phyloP scores from a whole-genome alignment of 2,888 invertebrate genomes.

The Eristalis pertinax region DNA sequence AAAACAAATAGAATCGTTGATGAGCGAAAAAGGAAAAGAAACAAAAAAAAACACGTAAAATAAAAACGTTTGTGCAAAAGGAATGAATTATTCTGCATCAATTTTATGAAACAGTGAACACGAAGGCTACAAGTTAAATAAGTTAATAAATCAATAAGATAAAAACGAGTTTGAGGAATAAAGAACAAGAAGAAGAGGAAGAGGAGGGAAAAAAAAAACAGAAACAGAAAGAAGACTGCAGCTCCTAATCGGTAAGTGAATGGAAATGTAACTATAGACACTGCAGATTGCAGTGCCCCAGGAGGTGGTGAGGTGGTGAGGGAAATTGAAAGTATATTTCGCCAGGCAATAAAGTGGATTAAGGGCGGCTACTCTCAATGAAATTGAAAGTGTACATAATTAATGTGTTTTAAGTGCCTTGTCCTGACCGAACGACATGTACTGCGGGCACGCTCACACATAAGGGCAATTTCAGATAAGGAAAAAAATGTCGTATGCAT shows the following conservation, averaged over 20 bases:
- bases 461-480: neutral
- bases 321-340: constrained; percentile 8
- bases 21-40: neutral
- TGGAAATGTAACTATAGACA: neutral
- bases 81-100: constrained; percentile 1
- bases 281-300: neutral
- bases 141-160: constrained; percentile 41
- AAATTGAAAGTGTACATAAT: neutral
- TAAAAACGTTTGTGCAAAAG: constrained; percentile 1
- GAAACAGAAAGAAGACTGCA: constrained; percentile 41
- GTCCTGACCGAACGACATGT: neutral
- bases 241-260: constrained; percentile 56
- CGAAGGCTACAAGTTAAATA: neutral
- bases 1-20: constrained; percentile 41
- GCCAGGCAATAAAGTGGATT: constrained; percentile 6
- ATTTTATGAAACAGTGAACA: constrained; percentile 8
- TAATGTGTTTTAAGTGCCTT: neutral
- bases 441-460: neutral
- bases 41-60: no score
- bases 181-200: neutral
- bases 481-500: neutral
- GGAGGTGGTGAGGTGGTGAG: no score
- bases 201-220: no score
- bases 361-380: neutral
- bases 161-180: constrained; percentile 34